These are phyloP conservation scores for Watersipora subatra DNA, from an alignment of 1,140 invertebrate genomes.

Conservation along the genomic window DNA sequence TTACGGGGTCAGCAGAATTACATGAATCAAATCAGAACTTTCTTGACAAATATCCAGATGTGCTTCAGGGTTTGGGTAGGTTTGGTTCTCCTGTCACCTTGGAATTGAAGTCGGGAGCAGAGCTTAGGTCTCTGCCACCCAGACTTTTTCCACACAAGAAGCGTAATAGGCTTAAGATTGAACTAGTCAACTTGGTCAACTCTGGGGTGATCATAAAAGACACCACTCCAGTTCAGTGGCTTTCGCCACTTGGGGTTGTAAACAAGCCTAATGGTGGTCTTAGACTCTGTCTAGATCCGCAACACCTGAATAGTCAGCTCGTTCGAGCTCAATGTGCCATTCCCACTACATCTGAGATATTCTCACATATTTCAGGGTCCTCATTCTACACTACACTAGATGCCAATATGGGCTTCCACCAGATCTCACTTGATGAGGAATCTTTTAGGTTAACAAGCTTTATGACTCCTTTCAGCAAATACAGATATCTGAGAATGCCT, in stretches of 20 bases:
- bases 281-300: constrained; percentile 16
- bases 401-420: constrained; percentile 24
- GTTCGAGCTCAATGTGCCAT: constrained; percentile 13
- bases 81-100: neutral
- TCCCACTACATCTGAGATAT: constrained; percentile 18
- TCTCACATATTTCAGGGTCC: constrained; percentile 15
- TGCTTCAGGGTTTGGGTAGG: neutral
- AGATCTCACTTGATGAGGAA: constrained; percentile 19
- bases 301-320: constrained; percentile 23
- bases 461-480: constrained; percentile 24
- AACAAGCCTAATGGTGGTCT: constrained; percentile 13
- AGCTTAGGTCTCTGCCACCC: neutral
- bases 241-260: constrained; percentile 15
- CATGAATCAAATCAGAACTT: no score
- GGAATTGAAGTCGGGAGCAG: neutral
- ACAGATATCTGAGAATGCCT: constrained; percentile 10
- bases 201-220: constrained; percentile 21
- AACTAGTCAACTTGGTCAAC: constrained; percentile 12
- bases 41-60: neutral
- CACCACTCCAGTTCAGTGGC: constrained; percentile 20
- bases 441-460: constrained; percentile 21
- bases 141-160: neutral
- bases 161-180: neutral
- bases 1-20: neutral
- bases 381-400: constrained; percentile 19